phyloP scores from a whole-genome alignment of 2,113 vertebrate genomes.

The Lates calcarifer region DNA sequence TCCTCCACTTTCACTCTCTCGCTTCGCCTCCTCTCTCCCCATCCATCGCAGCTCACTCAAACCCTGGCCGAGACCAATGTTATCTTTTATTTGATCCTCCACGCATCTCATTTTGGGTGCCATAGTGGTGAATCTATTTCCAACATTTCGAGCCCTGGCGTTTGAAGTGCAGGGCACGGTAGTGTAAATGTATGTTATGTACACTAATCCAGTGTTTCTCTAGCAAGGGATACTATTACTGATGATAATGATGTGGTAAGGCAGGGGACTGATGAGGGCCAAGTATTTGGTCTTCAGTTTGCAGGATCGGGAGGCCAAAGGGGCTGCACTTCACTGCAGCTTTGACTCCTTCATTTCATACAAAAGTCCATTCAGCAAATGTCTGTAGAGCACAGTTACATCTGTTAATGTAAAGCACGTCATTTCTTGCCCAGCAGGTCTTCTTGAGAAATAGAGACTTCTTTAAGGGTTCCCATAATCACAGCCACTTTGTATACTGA shows the following conservation, averaged over 20 bases:
- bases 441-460: slow-evolving; percentile 8
- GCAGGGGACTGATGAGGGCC: slow-evolving; percentile 33
- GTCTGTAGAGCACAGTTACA: slow-evolving; percentile 1
- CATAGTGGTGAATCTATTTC: slow-evolving; percentile 63
- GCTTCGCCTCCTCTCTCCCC: slow-evolving; percentile 23
- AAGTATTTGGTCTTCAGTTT: slow-evolving; percentile 61
- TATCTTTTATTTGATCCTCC: slow-evolving; percentile 70
- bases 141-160: slow-evolving; percentile 17
- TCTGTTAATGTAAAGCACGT: neutral
- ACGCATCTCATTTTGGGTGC: slow-evolving; percentile 63
- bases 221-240: slow-evolving; percentile 65
- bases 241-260: slow-evolving; percentile 70
- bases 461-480: neutral
- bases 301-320: slow-evolving; percentile 48
- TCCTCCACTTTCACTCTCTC: slow-evolving; percentile 17
- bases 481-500: neutral
- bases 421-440: slow-evolving; percentile 16
- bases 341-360: slow-evolving; percentile 28
- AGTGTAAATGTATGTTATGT: slow-evolving; percentile 60
- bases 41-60: slow-evolving; percentile 48
- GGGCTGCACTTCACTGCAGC: slow-evolving; percentile 24
- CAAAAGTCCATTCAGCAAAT: slow-evolving; percentile 21
- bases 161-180: slow-evolving; percentile 51
- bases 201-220: slow-evolving; percentile 69
- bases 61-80: slow-evolving; percentile 40